phyloP scores from a whole-genome alignment of 1,140 invertebrate species.

The Drosophila tsacasi region DNA sequence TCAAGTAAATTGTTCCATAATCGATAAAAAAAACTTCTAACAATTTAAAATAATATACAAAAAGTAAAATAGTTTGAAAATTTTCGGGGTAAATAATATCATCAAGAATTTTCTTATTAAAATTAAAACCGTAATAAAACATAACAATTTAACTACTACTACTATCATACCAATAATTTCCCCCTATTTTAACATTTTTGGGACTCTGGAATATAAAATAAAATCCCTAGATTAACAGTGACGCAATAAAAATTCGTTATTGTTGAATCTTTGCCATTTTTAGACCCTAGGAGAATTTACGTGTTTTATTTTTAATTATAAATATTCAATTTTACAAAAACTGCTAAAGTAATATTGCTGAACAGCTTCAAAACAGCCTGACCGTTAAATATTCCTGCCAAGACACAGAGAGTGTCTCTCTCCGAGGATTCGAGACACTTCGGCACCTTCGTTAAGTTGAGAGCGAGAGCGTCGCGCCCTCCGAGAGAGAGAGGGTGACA shows the following conservation, averaged over 20 bases:
- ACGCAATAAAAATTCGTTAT: background rate
- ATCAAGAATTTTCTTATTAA: too few relatives aligned
- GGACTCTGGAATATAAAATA: conserved; percentile 2
- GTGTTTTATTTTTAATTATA: background rate
- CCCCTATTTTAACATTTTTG: conserved; percentile 38
- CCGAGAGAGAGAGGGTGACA: conserved; percentile 14
- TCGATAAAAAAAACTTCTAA: too few relatives aligned
- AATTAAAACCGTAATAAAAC: background rate
- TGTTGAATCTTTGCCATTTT: background rate
- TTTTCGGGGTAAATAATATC: too few relatives aligned
- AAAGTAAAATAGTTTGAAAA: too few relatives aligned
- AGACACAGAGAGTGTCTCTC: background rate
- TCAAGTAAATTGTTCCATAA: too few relatives aligned
- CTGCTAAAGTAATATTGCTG: background rate
- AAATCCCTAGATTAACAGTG: background rate
- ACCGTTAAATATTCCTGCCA: conserved; percentile 22
- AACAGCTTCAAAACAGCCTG: background rate
- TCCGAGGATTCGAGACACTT: background rate
- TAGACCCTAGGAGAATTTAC: background rate
- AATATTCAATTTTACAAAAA: background rate
- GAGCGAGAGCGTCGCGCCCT: conserved; percentile 10
- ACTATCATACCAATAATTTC: background rate
- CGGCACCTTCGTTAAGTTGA: conserved; percentile 35
- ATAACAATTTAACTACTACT: background rate
- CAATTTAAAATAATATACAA: too few relatives aligned